These are phyloP conservation scores for Anarhynchus alexandrinus DNA, from an alignment of 2,113 vertebrate genomes.

Conservation along the genomic window DNA sequence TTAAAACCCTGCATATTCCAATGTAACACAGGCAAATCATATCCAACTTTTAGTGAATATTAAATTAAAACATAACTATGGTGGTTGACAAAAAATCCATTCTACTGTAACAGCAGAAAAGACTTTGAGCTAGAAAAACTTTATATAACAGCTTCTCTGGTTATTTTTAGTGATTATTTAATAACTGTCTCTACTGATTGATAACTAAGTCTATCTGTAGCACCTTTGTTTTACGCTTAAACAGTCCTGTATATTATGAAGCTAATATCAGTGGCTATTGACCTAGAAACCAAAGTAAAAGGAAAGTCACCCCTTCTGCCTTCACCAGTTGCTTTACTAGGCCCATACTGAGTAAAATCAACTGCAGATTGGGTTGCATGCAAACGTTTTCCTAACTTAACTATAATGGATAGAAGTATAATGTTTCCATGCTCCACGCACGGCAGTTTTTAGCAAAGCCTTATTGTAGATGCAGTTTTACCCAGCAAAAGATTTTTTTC, in stretches of 20 bases:
- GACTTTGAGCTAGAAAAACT: background rate
- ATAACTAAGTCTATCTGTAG: background rate
- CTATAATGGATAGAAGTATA: background rate
- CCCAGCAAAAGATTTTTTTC: background rate
- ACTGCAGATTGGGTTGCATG: background rate
- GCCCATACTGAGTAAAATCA: background rate
- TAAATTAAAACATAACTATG: background rate
- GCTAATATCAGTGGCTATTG: background rate
- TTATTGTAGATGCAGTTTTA: background rate
- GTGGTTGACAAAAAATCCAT: background rate
- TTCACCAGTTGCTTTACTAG: background rate
- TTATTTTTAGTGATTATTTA: background rate
- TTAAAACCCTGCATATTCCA: background rate
- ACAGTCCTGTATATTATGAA: background rate
- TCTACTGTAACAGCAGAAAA: background rate
- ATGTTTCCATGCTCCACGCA: background rate
- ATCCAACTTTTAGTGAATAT: background rate
- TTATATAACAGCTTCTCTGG: background rate
- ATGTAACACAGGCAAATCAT: background rate
- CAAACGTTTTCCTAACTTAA: background rate
- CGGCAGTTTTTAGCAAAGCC: background rate
- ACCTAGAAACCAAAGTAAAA: background rate
- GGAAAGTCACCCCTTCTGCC: background rate
- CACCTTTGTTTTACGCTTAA: background rate
- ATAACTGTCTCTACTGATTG: background rate